Base-by-base conservation (phyloP, 1,140 invertebrate genomes). In the Triops longicaudatus region DNA sequence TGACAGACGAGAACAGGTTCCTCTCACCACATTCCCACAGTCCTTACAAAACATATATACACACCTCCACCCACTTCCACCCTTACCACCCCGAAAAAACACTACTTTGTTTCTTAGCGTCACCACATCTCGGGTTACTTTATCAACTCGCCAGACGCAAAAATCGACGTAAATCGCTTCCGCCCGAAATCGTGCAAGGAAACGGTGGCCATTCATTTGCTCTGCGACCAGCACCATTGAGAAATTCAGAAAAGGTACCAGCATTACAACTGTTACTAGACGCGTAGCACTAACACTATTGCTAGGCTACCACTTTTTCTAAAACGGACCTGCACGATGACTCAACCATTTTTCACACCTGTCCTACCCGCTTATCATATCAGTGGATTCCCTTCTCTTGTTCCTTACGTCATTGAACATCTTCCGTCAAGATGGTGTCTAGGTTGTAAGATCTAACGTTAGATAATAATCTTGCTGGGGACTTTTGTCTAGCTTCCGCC, bases 1-100 rank as follows among this genome's bases (percentile, higher is more conserved):
- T 63, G 50, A 63, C 50, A 63, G n/a, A 63, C 14, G 50, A 63
- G 14, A 63, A 63, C 50, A 63, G 50, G 50, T 63, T 63, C 10
- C 31, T 63, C 50, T 63, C 22, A 63, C 50, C 50, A 63, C 50
- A 63, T 63, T 63, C 50, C 50, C 50, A 63, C 50, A 63, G 10
- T 22, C 50, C 44, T 63, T 37, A 37, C 31, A 37, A 2, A 37
- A 37, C 31, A 37, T 37, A 37, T 7, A 37, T 37, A 7, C 31
- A 37, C 31, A 37, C 31, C 7, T n/a, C n/a, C 7, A 14, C 44
- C 44, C 0, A 9, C 50, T 63, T 14, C 50, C 50, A 63, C 50
- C 6, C 14, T 14, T n/a, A 5, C 50, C 50, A 63, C 50, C 43
- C 43, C 6, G 3, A 63, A 63, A 63, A 17, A 44, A 17, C 10